phyloP scores from a whole-genome alignment of 2,888 invertebrate genomes.

The Zygothrica quintamaculata region DNA sequence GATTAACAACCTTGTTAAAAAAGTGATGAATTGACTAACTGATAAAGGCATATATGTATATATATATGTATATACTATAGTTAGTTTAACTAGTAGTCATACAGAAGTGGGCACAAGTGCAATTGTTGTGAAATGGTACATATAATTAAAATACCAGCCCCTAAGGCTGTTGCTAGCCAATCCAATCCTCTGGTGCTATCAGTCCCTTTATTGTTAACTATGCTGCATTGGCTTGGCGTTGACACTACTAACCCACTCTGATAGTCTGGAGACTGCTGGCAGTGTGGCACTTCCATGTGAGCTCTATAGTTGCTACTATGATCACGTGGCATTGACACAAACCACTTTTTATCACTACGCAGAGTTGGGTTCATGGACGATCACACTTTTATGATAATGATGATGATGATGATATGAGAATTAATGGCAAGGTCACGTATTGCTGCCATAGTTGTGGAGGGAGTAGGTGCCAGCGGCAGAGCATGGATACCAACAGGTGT shows the following conservation, averaged over 20 bases:
- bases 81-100: conserved; percentile 20
- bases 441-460: no score
- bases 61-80: no score
- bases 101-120: conserved; percentile 18
- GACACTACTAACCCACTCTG: conserved; percentile 1
- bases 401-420: conserved; percentile 17
- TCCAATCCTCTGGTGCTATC: conserved; percentile 3
- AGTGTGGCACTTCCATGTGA: no score
- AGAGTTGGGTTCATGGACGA: conserved; percentile 58
- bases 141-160: conserved; percentile 67
- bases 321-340: conserved; percentile 28
- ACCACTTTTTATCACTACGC: neutral
- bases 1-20: neutral
- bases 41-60: conserved; percentile 10
- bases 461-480: no score
- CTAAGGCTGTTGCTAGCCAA: conserved; percentile 23
- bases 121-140: conserved; percentile 50
- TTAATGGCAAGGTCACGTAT: conserved; percentile 32
- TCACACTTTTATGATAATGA: conserved; percentile 17
- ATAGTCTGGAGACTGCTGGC: no score
- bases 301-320: conserved; percentile 7
- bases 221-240: conserved; percentile 2
- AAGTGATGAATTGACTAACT: conserved; percentile 5
- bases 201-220: neutral
- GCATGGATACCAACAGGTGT: no score